Percentiles rank a stretch among this genome's conserved stretches.
These are phyloP conservation scores for Vimba vimba DNA, from an alignment of 2,113 vertebrate species.

Conservation along the genomic window DNA sequence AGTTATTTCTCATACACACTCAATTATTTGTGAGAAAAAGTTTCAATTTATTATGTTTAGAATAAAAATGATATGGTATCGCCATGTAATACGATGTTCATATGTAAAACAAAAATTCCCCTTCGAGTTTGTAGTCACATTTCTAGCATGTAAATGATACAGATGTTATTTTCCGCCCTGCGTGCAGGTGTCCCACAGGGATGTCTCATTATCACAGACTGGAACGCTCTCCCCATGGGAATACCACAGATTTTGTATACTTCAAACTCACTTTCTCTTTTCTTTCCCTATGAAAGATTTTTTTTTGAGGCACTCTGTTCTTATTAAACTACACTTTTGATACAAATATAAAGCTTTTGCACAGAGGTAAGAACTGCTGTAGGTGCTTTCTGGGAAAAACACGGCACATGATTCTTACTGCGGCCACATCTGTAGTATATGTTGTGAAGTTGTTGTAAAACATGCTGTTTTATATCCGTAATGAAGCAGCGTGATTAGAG, in stretches of 20 bases:
- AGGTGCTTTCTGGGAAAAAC: conserved; percentile 3
- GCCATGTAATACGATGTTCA: neutral
- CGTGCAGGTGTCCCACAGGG: conserved; percentile 38
- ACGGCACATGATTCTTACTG: neutral
- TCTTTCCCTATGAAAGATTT: neutral
- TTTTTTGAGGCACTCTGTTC: neutral
- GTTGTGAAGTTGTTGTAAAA: conserved; percentile 20
- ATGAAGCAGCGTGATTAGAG: neutral
- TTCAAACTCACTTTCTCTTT: conserved; percentile 22
- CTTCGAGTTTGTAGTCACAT: neutral
- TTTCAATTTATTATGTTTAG: neutral
- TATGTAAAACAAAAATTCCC: neutral
- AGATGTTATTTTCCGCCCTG: conserved; percentile 42
- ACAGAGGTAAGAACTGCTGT: neutral
- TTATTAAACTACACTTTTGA: conserved; percentile 4
- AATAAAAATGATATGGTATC: neutral
- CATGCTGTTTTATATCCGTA: conserved; percentile 28
- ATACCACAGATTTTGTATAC: neutral
- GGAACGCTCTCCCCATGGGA: conserved; percentile 32
- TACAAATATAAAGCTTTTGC: neutral
- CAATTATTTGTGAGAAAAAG: neutral
- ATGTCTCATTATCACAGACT: conserved; percentile 44
- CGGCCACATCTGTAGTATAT: neutral
- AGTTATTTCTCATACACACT: neutral
- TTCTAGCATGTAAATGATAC: conserved; percentile 46